phyloP scores from a whole-genome alignment of 2,113 vertebrate species.

The Capreolus pygargus region DNA sequence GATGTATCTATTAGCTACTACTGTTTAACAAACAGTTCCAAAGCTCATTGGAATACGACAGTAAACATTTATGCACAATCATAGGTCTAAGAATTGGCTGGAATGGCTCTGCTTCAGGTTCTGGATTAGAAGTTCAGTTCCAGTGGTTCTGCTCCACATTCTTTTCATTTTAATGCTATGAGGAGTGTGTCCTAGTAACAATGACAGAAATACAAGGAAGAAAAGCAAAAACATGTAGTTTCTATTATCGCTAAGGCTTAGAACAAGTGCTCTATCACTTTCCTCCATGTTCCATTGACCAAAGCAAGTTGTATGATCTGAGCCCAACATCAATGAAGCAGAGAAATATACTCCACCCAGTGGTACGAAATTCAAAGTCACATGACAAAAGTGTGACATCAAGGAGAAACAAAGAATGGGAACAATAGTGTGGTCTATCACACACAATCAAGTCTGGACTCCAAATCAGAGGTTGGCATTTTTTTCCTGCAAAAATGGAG shows the following conservation, averaged over 20 bases:
- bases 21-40: background rate
- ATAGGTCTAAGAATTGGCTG: background rate
- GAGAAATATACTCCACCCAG: background rate
- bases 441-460: background rate
- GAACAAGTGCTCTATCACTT: background rate
- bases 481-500: background rate
- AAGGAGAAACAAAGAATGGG: background rate
- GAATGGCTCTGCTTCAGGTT: background rate
- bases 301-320: background rate
- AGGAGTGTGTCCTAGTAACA: background rate
- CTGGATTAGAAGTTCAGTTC: background rate
- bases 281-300: background rate
- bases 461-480: background rate
- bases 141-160: background rate
- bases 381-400: background rate
- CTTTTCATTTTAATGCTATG: background rate
- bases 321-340: background rate
- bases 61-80: background rate
- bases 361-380: background rate
- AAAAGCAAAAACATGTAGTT: background rate
- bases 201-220: background rate
- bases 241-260: background rate
- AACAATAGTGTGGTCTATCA: background rate
- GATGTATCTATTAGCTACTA: background rate
- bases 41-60: background rate